Conservation (phyloP, 2,113 vertebrate genomes). For the Cyprinodon variegatus region DNA sequence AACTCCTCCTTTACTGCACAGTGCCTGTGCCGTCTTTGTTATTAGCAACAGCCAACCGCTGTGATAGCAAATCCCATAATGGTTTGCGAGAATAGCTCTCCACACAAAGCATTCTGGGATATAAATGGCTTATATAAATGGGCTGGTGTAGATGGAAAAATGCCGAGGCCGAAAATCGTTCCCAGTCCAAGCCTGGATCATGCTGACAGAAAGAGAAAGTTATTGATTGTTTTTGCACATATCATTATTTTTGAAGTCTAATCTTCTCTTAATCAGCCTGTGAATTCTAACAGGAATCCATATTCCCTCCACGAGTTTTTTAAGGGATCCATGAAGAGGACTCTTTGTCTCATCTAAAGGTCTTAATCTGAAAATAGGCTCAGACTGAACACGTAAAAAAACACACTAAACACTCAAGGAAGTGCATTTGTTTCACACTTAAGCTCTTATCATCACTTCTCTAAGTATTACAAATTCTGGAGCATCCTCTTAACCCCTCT, state of each 20-base stretch:
- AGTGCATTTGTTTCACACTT: constrained; percentile 42
- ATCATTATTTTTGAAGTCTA: constrained; percentile 34
- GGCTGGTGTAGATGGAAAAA: no score
- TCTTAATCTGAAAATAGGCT: constrained; percentile 43
- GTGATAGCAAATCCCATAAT: no score
- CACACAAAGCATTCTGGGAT: no score
- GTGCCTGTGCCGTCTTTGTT: no score
- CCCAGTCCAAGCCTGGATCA: background rate
- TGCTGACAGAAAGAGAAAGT: background rate
- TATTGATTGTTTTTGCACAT: background rate
- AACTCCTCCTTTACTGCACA: no score
- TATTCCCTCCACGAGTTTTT: background rate
- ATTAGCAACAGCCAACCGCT: no score
- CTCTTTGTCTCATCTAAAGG: constrained; percentile 34
- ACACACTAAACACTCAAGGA: constrained; percentile 32
- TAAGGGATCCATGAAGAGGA: constrained; percentile 29
- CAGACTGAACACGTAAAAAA: constrained; percentile 28
- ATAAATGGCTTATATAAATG: no score
- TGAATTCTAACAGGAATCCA: background rate
- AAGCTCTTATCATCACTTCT: constrained; percentile 12
- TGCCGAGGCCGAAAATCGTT: no score
- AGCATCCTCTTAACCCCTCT: constrained; percentile 27
- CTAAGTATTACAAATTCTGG: constrained; percentile 24
- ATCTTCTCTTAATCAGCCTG: constrained; percentile 31
- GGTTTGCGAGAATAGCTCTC: no score